phyloP scores from a whole-genome alignment of 2,888 invertebrate genomes.

The Drosophila subquinaria region DNA sequence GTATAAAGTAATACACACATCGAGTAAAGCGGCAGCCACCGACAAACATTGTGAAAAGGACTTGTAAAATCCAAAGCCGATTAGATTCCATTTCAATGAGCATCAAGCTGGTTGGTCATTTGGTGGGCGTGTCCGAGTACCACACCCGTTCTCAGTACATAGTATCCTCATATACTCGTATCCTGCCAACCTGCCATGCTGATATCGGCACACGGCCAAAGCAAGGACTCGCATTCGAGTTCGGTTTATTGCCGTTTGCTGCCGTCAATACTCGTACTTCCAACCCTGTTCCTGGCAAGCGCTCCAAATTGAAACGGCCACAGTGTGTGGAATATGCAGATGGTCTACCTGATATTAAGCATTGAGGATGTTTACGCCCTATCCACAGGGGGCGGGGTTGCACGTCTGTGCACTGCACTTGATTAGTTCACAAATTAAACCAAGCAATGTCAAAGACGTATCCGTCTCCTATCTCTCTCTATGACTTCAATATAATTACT shows the following conservation, averaged over 20 bases:
- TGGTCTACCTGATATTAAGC: not conserved
- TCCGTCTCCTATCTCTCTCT: constrained; percentile 8
- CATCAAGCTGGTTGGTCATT: constrained; percentile 80
- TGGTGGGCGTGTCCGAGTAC: constrained; percentile 52
- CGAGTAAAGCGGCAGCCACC: constrained; percentile 51
- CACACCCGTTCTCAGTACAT: constrained; percentile 3
- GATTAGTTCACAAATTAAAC: constrained; percentile 67
- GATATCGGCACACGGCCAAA: constrained; percentile 37
- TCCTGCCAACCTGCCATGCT: constrained; percentile 7
- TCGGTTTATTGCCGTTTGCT: constrained; percentile 54
- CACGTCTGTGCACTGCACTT: constrained; percentile 61
- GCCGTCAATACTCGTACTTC: not conserved
- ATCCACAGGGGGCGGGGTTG: not conserved
- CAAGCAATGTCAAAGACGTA: constrained; percentile 41
- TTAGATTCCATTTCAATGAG: constrained; percentile 82
- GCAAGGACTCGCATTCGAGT: constrained; percentile 33
- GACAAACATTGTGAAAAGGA: constrained; percentile 76
- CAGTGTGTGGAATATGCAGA: constrained; percentile 23
- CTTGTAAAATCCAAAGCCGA: constrained; percentile 83
- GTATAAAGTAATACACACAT: constrained; percentile 37
- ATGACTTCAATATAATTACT: constrained; percentile 4
- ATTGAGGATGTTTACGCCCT: too few species aligned
- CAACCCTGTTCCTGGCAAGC: constrained; percentile 29
- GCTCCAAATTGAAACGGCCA: constrained; percentile 45
- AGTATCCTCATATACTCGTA: not conserved